These are phyloP conservation scores for Actinemys pallida DNA, from an alignment of 2,113 vertebrate genomes.

Conservation along the genomic window DNA sequence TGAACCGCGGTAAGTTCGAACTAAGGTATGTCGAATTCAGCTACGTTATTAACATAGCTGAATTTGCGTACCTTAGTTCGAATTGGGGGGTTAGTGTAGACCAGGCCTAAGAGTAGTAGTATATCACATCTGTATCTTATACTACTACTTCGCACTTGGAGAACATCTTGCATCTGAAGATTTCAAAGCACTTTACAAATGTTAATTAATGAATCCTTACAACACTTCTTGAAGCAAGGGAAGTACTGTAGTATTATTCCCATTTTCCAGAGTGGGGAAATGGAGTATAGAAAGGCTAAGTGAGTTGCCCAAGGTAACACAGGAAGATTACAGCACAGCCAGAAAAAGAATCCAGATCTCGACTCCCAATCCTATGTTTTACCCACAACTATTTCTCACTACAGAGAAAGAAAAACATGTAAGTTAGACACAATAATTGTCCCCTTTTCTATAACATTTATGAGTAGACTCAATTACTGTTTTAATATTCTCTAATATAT, in stretches of 20 bases:
- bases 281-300: neutral
- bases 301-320: neutral
- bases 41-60: too few species aligned
- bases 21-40: too few species aligned
- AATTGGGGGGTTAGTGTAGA: too few species aligned
- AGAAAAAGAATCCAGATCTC: neutral
- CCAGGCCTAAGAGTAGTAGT: neutral
- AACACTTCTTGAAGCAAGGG: neutral
- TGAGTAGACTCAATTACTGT: constrained; percentile 53
- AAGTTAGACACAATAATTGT: constrained; percentile 31
- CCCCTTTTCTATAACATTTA: neutral
- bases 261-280: neutral
- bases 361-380: neutral
- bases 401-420: constrained; percentile 16
- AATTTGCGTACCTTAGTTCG: too few species aligned
- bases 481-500: constrained; percentile 69
- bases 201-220: neutral
- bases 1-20: too few species aligned
- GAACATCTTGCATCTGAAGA: neutral
- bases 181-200: neutral
- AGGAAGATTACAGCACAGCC: neutral
- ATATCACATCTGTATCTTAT: neutral
- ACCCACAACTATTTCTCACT: constrained; percentile 4
- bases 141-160: neutral
- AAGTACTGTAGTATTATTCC: neutral